phyloP scores from a whole-genome alignment of 2,113 vertebrate genomes.

The Polypterus senegalus region DNA sequence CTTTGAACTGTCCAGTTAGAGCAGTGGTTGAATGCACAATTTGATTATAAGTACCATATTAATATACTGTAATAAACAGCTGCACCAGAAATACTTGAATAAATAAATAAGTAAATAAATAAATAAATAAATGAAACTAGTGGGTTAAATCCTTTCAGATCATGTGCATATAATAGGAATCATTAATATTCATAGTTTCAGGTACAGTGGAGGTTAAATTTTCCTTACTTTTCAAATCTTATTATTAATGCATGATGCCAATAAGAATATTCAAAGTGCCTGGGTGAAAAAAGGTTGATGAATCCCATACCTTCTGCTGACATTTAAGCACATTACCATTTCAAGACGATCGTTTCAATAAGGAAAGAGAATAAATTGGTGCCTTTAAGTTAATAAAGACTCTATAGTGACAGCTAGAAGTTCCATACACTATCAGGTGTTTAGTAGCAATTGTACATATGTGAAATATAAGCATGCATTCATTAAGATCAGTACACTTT shows the following conservation, averaged over 20 bases:
- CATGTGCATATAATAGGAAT: conserved; percentile 64
- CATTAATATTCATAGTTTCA: conserved; percentile 69
- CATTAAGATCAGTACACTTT: no score
- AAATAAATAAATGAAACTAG: conserved; percentile 9
- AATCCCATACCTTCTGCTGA: conserved; percentile 56
- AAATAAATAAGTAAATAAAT: neutral
- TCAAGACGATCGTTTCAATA: conserved; percentile 39
- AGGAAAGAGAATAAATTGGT: conserved; percentile 48
- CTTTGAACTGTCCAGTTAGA: no score
- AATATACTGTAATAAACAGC: conserved; percentile 20
- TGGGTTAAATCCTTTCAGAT: conserved; percentile 65
- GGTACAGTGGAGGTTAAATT: conserved; percentile 69
- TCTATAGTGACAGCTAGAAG: conserved; percentile 18
- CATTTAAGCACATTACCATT: conserved; percentile 71
- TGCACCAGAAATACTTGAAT: neutral
- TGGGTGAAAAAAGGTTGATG: conserved; percentile 64
- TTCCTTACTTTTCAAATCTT: conserved; percentile 64
- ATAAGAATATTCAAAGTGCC: conserved; percentile 70
- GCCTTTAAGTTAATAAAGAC: conserved; percentile 40
- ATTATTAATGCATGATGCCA: conserved; percentile 66
- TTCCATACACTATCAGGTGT: conserved; percentile 27
- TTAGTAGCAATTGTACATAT: no score
- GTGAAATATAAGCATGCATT: no score
- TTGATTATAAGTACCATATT: no score
- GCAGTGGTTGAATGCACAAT: no score